phyloP scores from a whole-genome alignment of 2,113 vertebrate genomes.

The Potamarius usumacintae region DNA sequence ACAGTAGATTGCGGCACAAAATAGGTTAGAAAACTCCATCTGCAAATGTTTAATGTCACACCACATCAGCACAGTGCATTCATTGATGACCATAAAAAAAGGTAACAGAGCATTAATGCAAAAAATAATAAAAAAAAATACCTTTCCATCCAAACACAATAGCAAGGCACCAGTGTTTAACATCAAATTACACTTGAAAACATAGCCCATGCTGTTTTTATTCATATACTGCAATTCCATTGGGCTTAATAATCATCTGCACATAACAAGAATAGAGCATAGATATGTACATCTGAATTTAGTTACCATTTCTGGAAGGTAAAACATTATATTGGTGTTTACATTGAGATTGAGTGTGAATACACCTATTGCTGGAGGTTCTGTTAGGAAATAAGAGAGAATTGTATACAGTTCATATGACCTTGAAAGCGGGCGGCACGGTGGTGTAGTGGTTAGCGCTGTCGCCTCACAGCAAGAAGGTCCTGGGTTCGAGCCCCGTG shows the following conservation, averaged over 20 bases:
- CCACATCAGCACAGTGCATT: neutral
- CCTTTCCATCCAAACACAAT: neutral
- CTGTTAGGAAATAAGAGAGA: neutral
- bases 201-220: neutral
- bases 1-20: neutral
- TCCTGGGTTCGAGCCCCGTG: too few species aligned
- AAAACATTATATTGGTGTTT: neutral
- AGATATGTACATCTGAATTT: neutral
- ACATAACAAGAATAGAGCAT: neutral
- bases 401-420: neutral
- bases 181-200: neutral
- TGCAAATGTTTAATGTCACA: neutral
- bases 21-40: neutral
- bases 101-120: neutral
- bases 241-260: neutral
- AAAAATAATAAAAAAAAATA: neutral
- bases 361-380: neutral
- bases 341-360: neutral
- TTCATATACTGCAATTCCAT: neutral
- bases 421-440: constrained; percentile 57
- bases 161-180: neutral
- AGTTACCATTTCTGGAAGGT: neutral
- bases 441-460: too few species aligned
- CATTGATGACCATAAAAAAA: neutral
- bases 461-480: too few species aligned